Evolutionary conservation across 2,113 vertebrate species (phyloP).

Genomic region (Zeus faber): DNA sequence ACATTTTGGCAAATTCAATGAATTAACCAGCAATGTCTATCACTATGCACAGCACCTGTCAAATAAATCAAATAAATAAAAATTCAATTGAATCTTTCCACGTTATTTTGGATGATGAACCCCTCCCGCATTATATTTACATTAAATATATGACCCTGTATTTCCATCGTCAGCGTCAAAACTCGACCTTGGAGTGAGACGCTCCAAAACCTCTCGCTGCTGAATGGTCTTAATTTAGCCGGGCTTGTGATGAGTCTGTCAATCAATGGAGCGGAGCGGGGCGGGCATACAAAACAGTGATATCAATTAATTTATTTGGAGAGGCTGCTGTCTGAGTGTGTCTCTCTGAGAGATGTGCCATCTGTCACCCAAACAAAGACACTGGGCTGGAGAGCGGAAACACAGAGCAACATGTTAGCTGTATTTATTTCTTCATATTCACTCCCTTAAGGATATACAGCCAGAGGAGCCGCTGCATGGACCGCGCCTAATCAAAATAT

Average conservation of each 20-base stretch:
- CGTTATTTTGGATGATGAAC: no score
- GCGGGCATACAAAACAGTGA: constrained; percentile 53
- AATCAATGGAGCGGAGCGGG: constrained; percentile 42
- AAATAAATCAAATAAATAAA: no score
- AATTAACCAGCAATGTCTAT: no score
- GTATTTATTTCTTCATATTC: neutral
- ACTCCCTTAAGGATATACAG: constrained; percentile 43
- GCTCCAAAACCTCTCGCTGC: no score
- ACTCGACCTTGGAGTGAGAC: no score
- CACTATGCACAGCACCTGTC: no score
- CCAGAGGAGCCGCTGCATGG: constrained; percentile 42
- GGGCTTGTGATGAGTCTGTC: constrained; percentile 43
- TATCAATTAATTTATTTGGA: constrained; percentile 65
- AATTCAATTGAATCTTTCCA: no score
- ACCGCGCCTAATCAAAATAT: constrained; percentile 48
- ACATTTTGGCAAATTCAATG: no score
- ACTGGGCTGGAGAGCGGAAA: constrained; percentile 48
- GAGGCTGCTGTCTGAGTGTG: constrained; percentile 52
- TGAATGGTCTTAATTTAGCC: constrained; percentile 21
- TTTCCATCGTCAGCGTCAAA: no score
- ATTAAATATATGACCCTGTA: no score
- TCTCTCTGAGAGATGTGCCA: constrained; percentile 60
- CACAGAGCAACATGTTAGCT: constrained; percentile 26
- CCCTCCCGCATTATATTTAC: no score
- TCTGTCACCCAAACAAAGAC: constrained; percentile 62